These are phyloP conservation scores for Timema podura DNA, from an alignment of 2,888 invertebrate species.

Conservation along the genomic window DNA sequence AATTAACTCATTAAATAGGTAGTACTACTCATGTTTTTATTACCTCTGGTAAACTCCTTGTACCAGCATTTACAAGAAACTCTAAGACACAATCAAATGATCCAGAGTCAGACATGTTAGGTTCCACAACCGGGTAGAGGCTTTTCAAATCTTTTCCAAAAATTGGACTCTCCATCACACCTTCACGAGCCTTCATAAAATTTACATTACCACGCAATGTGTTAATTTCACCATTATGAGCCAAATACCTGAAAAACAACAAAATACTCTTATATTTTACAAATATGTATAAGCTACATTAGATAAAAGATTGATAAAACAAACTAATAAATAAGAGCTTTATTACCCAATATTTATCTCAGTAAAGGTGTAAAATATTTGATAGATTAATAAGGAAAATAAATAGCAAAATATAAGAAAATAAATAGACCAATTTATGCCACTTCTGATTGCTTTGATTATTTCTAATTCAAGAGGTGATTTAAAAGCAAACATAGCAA, in stretches of 20 bases:
- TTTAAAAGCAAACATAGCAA: too few relatives aligned
- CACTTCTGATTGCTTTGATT: too few relatives aligned
- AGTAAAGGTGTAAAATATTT: too few relatives aligned
- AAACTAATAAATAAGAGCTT: too few relatives aligned
- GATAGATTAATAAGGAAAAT: too few relatives aligned
- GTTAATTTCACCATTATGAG: slow-evolving; percentile 99
- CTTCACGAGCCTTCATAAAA: slow-evolving; percentile 97
- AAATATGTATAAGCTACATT: too few relatives aligned
- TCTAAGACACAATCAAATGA: slow-evolving; percentile 97
- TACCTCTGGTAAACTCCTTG: slow-evolving; percentile 83
- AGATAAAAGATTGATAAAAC: too few relatives aligned
- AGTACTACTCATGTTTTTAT: slow-evolving; percentile 22
- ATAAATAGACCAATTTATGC: too few relatives aligned
- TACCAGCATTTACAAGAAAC: slow-evolving; percentile 91
- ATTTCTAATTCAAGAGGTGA: too few relatives aligned
- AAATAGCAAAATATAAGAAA: too few relatives aligned
- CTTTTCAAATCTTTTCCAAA: slow-evolving; percentile 81
- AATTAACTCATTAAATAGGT: background rate
- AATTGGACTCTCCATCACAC: slow-evolving; percentile 85
- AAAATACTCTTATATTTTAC: background rate
- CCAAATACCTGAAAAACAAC: slow-evolving; percentile 64
- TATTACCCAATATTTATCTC: too few relatives aligned
- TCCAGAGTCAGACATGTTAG: slow-evolving; percentile 96
- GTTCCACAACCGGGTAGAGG: slow-evolving; percentile 95
- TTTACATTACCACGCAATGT: slow-evolving; percentile 98